A percentile compares a stretch with the other conserved stretches of the same genome.
These are phyloP conservation scores for Lamellibrachia columna DNA, from an alignment of 2,888 invertebrate species.

Conservation along the genomic window DNA sequence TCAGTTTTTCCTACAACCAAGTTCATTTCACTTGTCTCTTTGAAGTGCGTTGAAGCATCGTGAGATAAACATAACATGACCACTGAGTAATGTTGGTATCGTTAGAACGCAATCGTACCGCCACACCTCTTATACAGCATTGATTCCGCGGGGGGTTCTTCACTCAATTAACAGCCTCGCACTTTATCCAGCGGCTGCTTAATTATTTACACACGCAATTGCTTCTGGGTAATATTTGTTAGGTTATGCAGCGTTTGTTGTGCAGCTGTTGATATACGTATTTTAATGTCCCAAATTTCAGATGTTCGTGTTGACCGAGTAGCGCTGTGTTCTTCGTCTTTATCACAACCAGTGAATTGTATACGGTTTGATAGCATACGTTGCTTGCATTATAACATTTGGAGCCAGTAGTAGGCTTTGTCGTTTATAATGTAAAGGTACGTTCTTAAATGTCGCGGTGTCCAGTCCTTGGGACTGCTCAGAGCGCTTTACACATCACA, in stretches of 20 bases:
- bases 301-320: background rate
- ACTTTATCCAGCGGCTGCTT: background rate
- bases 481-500: too few relatives aligned
- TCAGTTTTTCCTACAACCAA: background rate
- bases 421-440: too few relatives aligned
- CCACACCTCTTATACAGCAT: background rate
- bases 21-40: background rate
- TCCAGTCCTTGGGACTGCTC: too few relatives aligned
- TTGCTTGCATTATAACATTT: background rate
- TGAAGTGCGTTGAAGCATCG: background rate
- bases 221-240: background rate
- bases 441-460: too few relatives aligned
- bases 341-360: background rate
- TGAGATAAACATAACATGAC: background rate
- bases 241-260: background rate
- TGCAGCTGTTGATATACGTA: background rate
- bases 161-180: background rate
- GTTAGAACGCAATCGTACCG: background rate
- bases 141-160: background rate
- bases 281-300: background rate
- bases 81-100: background rate
- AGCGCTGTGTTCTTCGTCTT: background rate
- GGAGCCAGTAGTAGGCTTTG: background rate
- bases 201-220: slow-evolving; percentile 2
- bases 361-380: background rate